A percentile compares a stretch with the other conserved stretches of the same genome.
phyloP scores from a whole-genome alignment of 1,140 invertebrate species.

The Amyelois transitella region DNA sequence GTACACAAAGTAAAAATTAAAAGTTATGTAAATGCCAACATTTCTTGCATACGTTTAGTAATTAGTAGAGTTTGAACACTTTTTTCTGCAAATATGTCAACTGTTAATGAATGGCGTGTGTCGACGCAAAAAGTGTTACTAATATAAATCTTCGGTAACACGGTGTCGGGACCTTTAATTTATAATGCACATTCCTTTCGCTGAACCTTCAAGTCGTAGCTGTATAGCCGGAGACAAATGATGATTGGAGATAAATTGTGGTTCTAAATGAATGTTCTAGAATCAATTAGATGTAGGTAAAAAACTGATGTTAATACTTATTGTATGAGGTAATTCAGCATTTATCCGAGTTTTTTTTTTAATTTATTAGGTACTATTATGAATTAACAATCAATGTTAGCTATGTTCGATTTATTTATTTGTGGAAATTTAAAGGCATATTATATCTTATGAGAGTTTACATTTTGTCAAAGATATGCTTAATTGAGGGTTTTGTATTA shows the following conservation, averaged over 20 bases:
- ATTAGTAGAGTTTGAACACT: constrained; percentile 8
- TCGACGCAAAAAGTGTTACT: constrained; percentile 46
- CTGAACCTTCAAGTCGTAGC: constrained; percentile 17
- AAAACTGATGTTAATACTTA: too few relatives aligned
- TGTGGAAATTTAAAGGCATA: too few relatives aligned
- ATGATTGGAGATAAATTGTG: background rate
- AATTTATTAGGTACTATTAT: too few relatives aligned
- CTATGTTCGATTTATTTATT: too few relatives aligned
- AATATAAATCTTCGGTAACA: constrained; percentile 48
- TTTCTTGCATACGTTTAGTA: background rate
- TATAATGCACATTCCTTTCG: constrained; percentile 49
- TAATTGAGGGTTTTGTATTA: too few relatives aligned
- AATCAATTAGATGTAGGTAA: too few relatives aligned
- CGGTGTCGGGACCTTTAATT: constrained; percentile 50
- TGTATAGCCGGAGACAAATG: background rate
- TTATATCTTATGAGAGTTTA: too few relatives aligned
- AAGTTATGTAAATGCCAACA: constrained; percentile 19
- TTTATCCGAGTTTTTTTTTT: too few relatives aligned
- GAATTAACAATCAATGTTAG: too few relatives aligned
- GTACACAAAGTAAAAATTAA: too few relatives aligned
- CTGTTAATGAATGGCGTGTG: constrained; percentile 37
- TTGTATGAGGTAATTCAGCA: too few relatives aligned
- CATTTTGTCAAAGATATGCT: too few relatives aligned
- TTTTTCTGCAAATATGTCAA: constrained; percentile 16
- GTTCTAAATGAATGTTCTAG: background rate